Evolutionary conservation across 1,140 invertebrate species (phyloP).

Genomic region (Solenopsis fugax): DNA sequence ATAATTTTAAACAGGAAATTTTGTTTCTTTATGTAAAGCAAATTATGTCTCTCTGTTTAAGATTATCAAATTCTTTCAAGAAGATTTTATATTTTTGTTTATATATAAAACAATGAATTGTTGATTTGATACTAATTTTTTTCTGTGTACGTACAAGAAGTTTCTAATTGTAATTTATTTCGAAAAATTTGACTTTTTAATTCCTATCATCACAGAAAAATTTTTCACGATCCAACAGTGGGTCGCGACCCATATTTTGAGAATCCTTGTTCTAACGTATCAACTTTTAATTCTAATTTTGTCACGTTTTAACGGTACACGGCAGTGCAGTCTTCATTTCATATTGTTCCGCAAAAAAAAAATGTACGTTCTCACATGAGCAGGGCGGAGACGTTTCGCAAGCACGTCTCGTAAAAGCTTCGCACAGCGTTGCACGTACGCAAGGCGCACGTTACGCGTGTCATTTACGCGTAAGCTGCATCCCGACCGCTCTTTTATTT

Average conservation of each 20-base stretch:
- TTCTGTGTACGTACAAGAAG: no score
- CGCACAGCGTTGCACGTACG: constrained; percentile 1
- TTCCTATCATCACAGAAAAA: no score
- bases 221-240: no score
- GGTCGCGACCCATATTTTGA: background rate
- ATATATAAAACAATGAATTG: no score
- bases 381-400: constrained; percentile 7
- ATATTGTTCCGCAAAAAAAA: background rate
- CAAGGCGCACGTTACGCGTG: background rate
- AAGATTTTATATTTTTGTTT: no score
- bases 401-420: constrained; percentile 31
- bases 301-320: background rate
- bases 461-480: constrained; percentile 49
- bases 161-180: no score
- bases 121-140: no score
- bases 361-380: background rate
- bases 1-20: no score
- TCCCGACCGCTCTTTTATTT: constrained; percentile 39
- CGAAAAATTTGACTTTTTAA: no score
- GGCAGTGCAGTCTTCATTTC: background rate
- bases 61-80: no score
- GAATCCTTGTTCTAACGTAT: background rate
- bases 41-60: no score
- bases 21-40: no score
- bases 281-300: constrained; percentile 7